Evolutionary conservation across 2,888 invertebrate genomes (phyloP).

Genomic region (Meghimatium bilineatum): DNA sequence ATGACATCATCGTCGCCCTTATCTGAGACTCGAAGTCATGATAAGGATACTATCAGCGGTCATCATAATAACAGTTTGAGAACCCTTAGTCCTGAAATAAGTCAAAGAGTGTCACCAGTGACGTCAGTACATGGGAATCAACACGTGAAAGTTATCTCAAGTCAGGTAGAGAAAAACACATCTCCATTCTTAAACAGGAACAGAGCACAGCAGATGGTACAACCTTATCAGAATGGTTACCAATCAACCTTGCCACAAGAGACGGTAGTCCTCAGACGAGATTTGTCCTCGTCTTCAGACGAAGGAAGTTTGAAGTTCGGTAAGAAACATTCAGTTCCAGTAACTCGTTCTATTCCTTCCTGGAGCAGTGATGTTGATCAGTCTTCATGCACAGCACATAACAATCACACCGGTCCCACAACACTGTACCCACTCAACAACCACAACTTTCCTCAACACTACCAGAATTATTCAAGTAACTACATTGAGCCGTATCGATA

Average conservation of each 20-base stretch:
- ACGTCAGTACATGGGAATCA: background rate
- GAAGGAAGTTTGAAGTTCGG: background rate
- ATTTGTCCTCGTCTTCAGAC: background rate
- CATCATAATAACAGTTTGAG: background rate
- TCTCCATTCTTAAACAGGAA: background rate
- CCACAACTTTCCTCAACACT: background rate
- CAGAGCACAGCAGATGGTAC: background rate
- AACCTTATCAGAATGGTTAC: slow-evolving; percentile 21
- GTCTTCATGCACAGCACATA: background rate
- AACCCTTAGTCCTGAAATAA: background rate
- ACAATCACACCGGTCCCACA: background rate
- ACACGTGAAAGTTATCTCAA: background rate
- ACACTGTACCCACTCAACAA: background rate
- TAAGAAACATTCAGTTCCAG: background rate
- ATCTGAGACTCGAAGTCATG: background rate
- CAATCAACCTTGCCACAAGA: background rate
- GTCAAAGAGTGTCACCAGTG: background rate
- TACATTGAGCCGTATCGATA: background rate
- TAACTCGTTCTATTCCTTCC: slow-evolving; percentile 1
- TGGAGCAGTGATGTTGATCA: background rate
- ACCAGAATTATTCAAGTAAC: background rate
- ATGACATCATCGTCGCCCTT: slow-evolving; percentile 9
- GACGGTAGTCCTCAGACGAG: background rate
- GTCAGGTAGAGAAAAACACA: background rate
- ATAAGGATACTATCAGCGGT: background rate